These are phyloP conservation scores for Enteromius argenteus DNA, from an alignment of 2,797 vertebrate genomes.

Conservation along the genomic window DNA sequence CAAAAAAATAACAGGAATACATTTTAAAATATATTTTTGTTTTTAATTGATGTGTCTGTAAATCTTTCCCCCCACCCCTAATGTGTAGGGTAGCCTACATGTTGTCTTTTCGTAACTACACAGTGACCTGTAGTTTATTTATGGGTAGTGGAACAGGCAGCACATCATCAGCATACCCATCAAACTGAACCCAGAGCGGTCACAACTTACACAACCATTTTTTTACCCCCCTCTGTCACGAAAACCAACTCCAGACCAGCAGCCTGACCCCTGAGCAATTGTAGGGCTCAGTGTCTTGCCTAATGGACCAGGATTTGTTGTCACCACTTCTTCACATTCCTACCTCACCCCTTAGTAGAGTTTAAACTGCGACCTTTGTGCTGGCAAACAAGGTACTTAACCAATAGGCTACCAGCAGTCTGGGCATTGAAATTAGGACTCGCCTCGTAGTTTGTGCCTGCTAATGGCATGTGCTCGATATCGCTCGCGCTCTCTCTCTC, in stretches of 20 bases:
- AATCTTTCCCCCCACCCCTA: not conserved
- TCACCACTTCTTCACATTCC: not conserved
- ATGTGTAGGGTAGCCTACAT: not conserved
- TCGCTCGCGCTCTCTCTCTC: constrained; percentile 9
- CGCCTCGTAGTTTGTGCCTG: not conserved
- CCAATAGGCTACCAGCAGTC: not conserved
- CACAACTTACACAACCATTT: not conserved
- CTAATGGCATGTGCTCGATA: constrained; percentile 64
- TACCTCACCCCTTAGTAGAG: constrained; percentile 12
- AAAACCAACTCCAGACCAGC: not conserved
- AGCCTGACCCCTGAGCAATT: not conserved
- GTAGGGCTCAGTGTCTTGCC: not conserved
- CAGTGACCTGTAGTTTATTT: not conserved
- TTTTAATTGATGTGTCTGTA: not conserved
- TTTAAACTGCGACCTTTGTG: constrained; percentile 32
- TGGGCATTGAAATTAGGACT: constrained; percentile 20
- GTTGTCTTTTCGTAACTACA: not conserved
- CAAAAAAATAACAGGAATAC: no score
- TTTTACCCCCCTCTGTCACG: not conserved
- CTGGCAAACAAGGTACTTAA: constrained; percentile 36
- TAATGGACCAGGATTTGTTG: not conserved
- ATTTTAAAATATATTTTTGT: no score
- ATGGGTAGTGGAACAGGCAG: not conserved
- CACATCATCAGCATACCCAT: constrained; percentile 3
- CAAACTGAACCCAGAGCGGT: not conserved